Evolutionary conservation across 2,888 invertebrate species (phyloP).

Genomic region (Cryptus armator): DNA sequence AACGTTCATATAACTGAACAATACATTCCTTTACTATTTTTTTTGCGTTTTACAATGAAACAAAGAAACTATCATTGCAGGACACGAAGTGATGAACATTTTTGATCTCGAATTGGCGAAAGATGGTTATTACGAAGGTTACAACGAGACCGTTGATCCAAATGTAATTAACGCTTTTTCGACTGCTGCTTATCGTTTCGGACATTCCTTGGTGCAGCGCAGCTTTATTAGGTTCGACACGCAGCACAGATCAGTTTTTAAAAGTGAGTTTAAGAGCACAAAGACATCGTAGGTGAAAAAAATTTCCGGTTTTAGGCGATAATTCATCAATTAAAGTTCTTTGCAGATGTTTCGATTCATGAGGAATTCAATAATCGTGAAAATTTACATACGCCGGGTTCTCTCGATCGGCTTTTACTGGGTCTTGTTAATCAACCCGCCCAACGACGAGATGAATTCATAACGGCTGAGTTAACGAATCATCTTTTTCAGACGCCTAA

Average conservation of each 20-base stretch:
- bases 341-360: constrained; percentile 92
- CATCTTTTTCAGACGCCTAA: constrained; percentile 92
- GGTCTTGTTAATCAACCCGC: constrained; percentile 92
- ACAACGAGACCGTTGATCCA: constrained; percentile 90
- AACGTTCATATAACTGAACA: too few species aligned
- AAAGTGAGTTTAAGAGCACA: constrained; percentile 88
- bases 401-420: constrained; percentile 91
- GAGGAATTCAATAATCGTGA: constrained; percentile 89
- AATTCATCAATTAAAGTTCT: constrained; percentile 14
- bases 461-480: constrained; percentile 92
- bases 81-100: constrained; percentile 90
- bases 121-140: constrained; percentile 90
- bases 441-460: constrained; percentile 93
- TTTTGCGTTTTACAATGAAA: background rate
- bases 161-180: constrained; percentile 92
- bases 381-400: constrained; percentile 91
- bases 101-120: constrained; percentile 90
- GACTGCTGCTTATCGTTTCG: constrained; percentile 94
- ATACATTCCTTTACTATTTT: too few species aligned
- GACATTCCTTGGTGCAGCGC: constrained; percentile 94
- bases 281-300: background rate
- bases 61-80: constrained; percentile 81
- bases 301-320: background rate
- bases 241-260: constrained; percentile 89
- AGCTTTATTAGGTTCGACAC: constrained; percentile 91